Percentiles rank a stretch among this genome's conserved stretches.
Evolutionary conservation across 2,797 vertebrate species (phyloP).

Genomic region (Malurus leucopterus): DNA sequence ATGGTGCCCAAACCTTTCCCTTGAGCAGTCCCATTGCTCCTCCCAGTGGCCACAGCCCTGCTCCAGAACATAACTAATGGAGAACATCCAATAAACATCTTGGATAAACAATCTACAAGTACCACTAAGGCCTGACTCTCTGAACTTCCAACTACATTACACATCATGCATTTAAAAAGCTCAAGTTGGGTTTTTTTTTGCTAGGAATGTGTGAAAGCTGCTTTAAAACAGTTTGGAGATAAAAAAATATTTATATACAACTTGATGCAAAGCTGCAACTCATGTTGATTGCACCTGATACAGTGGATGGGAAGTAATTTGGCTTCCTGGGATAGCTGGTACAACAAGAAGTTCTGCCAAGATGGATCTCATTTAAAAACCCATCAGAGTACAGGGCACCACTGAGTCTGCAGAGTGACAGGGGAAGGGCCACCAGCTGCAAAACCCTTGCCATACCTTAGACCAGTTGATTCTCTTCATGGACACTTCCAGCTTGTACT

Average conservation of each 20-base stretch:
- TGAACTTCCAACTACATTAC: not conserved
- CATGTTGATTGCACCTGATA: rapidly evolving
- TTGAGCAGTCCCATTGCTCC: constrained; percentile 23
- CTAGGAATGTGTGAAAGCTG: not conserved
- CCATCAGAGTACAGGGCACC: rapidly evolving
- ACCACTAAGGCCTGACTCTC: not conserved
- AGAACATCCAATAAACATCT: not conserved
- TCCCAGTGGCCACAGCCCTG: constrained; percentile 12
- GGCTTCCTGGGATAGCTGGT: not conserved
- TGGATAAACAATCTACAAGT: not conserved
- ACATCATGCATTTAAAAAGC: rapidly evolving
- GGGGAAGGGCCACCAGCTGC: not conserved
- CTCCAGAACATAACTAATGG: not conserved
- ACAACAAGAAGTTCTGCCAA: not conserved
- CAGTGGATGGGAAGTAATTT: rapidly evolving
- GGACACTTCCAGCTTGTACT: constrained; percentile 83
- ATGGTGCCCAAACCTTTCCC: not conserved
- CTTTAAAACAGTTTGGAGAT: not conserved
- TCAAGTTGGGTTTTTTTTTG: not conserved
- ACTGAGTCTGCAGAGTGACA: rapidly evolving
- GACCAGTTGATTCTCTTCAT: constrained; percentile 98
- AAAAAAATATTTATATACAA: rapidly evolving
- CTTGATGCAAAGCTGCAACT: not conserved
- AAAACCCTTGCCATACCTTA: constrained; percentile 77
- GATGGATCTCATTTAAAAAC: not conserved